Conservation (phyloP, 2,113 vertebrate species). For the Spea multiplicata region DNA sequence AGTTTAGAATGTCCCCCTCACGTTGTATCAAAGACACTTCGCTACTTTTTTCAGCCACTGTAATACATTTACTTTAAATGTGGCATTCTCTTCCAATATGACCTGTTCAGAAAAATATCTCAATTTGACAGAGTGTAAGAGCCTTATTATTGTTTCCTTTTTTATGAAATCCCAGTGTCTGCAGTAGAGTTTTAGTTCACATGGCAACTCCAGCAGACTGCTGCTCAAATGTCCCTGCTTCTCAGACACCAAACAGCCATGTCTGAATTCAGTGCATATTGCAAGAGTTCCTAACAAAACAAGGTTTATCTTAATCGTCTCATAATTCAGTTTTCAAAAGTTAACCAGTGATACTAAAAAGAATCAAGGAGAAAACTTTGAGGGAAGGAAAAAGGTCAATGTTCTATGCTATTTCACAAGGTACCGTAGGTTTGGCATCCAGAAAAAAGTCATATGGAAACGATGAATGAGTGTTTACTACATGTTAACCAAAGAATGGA, state of each 20-base stretch:
- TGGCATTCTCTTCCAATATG: constrained; percentile 3
- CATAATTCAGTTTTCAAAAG: background rate
- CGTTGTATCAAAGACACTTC: too few relatives aligned
- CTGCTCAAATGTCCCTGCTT: constrained; percentile 18
- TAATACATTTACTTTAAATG: background rate
- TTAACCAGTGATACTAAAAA: too few relatives aligned
- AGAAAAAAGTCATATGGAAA: too few relatives aligned
- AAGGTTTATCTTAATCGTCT: constrained; percentile 26
- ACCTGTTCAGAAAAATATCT: constrained; percentile 2
- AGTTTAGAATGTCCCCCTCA: too few relatives aligned
- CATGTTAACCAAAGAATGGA: too few relatives aligned
- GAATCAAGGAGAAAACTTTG: too few relatives aligned
- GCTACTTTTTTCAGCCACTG: background rate
- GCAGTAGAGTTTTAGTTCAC: constrained; percentile 32
- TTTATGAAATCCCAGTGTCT: constrained; percentile 23
- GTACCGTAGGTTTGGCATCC: too few relatives aligned
- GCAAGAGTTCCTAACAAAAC: constrained; percentile 33
- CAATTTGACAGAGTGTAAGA: background rate
- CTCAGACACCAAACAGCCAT: constrained; percentile 14
- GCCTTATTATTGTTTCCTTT: constrained; percentile 15
- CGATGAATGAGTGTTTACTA: too few relatives aligned
- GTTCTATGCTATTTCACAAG: too few relatives aligned
- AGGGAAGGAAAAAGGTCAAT: too few relatives aligned
- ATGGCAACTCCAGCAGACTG: constrained; percentile 35
- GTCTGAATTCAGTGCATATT: constrained; percentile 36